Conservation (phyloP, 1,140 invertebrate species). For the Cyclargus thomasi region DNA sequence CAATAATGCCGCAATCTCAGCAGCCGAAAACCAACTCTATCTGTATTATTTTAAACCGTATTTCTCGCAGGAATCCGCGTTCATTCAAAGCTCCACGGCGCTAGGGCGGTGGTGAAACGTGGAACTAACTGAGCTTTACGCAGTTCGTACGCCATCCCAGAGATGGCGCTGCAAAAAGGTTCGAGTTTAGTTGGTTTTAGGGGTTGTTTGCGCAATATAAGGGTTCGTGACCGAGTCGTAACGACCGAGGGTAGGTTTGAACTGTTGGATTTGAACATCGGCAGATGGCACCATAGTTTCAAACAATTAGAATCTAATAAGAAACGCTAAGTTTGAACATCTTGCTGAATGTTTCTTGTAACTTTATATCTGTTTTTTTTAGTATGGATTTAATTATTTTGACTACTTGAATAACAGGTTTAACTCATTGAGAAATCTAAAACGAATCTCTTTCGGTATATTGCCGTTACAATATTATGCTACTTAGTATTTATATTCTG, state of each 20-base stretch:
- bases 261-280: conserved; percentile 24
- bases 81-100: conserved; percentile 65
- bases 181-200: conserved; percentile 27
- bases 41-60: conserved; percentile 31
- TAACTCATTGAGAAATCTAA: no score
- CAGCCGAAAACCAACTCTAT: conserved; percentile 54
- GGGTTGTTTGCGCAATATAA: conserved; percentile 39
- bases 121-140: conserved; percentile 53
- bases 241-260: conserved; percentile 42
- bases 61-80: conserved; percentile 35
- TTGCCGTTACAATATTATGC: no score
- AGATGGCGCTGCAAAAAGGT: conserved; percentile 55
- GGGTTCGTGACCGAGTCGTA: conserved; percentile 25
- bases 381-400: no score
- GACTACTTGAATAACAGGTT: no score
- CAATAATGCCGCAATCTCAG: conserved; percentile 39
- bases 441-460: no score
- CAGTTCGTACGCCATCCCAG: conserved; percentile 56
- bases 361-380: no score
- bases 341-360: no score
- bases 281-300: conserved; percentile 46
- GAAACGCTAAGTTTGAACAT: no score
- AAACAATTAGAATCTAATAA: no score
- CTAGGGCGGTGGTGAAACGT: conserved; percentile 38
- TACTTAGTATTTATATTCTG: no score